phyloP scores from a whole-genome alignment of 2,888 invertebrate species.

The Nebria brevicollis region DNA sequence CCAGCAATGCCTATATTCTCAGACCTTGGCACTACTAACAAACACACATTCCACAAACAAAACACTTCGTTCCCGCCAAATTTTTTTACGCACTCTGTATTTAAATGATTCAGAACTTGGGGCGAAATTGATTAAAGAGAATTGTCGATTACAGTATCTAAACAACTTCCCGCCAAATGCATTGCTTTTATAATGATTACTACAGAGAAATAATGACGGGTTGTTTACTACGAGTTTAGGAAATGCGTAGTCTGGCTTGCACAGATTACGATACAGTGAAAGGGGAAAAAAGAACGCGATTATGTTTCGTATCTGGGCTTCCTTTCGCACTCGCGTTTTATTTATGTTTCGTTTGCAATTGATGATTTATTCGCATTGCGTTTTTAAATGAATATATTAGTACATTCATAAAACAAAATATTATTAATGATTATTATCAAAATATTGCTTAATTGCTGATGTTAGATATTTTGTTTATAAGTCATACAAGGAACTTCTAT shows the following conservation, averaged over 20 bases:
- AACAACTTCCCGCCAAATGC: conserved; percentile 30
- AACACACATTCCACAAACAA: neutral
- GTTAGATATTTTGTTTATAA: neutral
- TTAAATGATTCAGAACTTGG: conserved; percentile 34
- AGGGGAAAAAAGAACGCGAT: conserved; percentile 1
- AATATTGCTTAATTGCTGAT: neutral
- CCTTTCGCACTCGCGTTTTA: neutral
- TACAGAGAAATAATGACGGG: conserved; percentile 27
- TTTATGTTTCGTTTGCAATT: neutral
- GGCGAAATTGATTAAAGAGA: conserved; percentile 24
- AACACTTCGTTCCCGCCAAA: conserved; percentile 28
- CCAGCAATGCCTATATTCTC: neutral
- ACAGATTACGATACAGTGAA: conserved; percentile 30
- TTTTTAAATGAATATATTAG: too few relatives aligned
- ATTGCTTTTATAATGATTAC: conserved; percentile 16
- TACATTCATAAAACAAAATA: too few relatives aligned
- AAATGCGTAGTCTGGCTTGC: conserved; percentile 41
- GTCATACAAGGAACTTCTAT: neutral
- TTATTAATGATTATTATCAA: neutral
- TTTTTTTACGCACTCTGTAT: conserved; percentile 30
- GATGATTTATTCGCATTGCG: neutral
- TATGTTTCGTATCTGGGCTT: neutral
- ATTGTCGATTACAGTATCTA: conserved; percentile 27
- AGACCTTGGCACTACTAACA: conserved; percentile 7
- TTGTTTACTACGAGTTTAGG: conserved; percentile 42